A percentile compares a stretch with the other conserved stretches of the same genome.
phyloP scores from a whole-genome alignment of 2,797 vertebrate genomes.

The Etheostoma nigrum region DNA sequence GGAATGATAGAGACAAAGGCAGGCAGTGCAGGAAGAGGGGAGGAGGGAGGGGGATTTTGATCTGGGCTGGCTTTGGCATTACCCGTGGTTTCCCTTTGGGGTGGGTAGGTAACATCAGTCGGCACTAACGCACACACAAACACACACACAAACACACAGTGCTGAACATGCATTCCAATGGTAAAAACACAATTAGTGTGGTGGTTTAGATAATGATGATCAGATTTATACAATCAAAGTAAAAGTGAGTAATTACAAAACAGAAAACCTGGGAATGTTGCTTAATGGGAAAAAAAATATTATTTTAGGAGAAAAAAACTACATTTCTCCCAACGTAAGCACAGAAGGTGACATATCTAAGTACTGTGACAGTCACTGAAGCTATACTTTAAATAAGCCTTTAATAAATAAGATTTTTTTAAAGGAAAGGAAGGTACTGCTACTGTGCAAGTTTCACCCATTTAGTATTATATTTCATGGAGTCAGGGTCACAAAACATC shows the following conservation, averaged over 20 bases:
- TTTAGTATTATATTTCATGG: neutral
- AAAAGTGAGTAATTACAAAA: neutral
- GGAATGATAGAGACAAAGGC: conserved; percentile 68
- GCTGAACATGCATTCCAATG: conserved; percentile 28
- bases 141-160: conserved; percentile 23
- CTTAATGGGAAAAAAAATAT: neutral
- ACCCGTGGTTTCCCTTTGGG: conserved; percentile 60
- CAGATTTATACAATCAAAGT: conserved; percentile 20
- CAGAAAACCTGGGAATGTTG: neutral
- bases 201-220: conserved; percentile 34
- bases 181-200: conserved; percentile 28
- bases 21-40: conserved; percentile 39
- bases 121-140: conserved; percentile 33
- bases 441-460: neutral
- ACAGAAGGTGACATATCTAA: neutral
- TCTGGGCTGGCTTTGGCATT: conserved; percentile 62
- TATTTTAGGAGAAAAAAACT: neutral
- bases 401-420: neutral
- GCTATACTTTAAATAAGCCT: neutral
- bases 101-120: conserved; percentile 62
- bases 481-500: conserved; percentile 21
- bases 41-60: conserved; percentile 33
- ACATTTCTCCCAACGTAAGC: neutral
- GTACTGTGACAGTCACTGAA: neutral
- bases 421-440: neutral